Conservation (phyloP, 2,797 vertebrate genomes). For the Sandelia bainsii region DNA sequence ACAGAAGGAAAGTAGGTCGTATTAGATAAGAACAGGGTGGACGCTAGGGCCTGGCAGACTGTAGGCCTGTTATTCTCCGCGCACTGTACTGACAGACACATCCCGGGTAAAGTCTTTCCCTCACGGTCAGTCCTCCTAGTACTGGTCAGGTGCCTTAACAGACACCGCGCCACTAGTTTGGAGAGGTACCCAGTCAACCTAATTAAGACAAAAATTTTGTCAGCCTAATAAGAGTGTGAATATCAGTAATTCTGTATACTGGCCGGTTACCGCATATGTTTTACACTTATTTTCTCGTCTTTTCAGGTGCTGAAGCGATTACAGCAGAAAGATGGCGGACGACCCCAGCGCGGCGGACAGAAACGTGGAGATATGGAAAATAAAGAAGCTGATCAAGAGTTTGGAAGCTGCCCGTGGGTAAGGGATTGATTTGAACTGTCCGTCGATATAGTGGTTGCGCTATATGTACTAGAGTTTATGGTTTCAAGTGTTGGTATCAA, state of each 20-base stretch:
- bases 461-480: not conserved
- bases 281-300: conserved; percentile 35
- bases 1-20: conserved; percentile 73
- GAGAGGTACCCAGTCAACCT: conserved; percentile 53
- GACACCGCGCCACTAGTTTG: conserved; percentile 58
- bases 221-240: not conserved
- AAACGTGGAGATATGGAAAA: conserved; percentile 99
- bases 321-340: conserved; percentile 96
- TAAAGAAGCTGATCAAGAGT: conserved; percentile 99
- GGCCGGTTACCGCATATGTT: conserved; percentile 17
- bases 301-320: conserved; percentile 85
- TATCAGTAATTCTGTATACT: not conserved
- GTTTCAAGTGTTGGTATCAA: conserved; percentile 8
- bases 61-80: conserved; percentile 76
- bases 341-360: conserved; percentile 98
- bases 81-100: conserved; percentile 68
- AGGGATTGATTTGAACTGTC: conserved; percentile 48
- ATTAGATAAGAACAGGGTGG: conserved; percentile 80
- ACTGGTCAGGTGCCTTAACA: conserved; percentile 69
- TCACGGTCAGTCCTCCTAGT: conserved; percentile 62
- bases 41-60: conserved; percentile 80
- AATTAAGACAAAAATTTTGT: not conserved
- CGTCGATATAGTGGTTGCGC: not conserved
- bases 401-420: conserved; percentile 97
- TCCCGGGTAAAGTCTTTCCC: conserved; percentile 57